These are phyloP conservation scores for Ovis aries DNA, from an alignment of 2,113 vertebrate genomes.

Conservation along the genomic window ARS-UI_Ramb_v3.0 NC_056063.1:32200501-32201000, in stretches of 20 bases:
- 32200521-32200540: constrained; percentile 43
- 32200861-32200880: constrained; percentile 67
- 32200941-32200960: constrained; percentile 66
- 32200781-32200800: constrained; percentile 70
- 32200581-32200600: constrained; percentile 3
- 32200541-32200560: background rate
- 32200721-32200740: constrained; percentile 64
- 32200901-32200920: constrained; percentile 64
- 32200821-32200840: constrained; percentile 73
- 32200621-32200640: constrained; percentile 72
- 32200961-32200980: constrained; percentile 63
- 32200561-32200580: background rate
- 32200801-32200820: constrained; percentile 68
- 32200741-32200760: constrained; percentile 54
- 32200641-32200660: constrained; percentile 65
- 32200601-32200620: constrained; percentile 57
- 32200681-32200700: constrained; percentile 66
- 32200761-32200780: constrained; percentile 40
- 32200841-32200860: constrained; percentile 77
- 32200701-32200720: constrained; percentile 63
- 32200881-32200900: constrained; percentile 59
- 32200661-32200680: constrained; percentile 59
- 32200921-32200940: constrained; percentile 75
- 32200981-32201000: background rate
- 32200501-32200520: constrained; percentile 36